These are phyloP conservation scores for Magallana gigas DNA, from an alignment of 1,140 invertebrate species.

Conservation along the genomic window DNA sequence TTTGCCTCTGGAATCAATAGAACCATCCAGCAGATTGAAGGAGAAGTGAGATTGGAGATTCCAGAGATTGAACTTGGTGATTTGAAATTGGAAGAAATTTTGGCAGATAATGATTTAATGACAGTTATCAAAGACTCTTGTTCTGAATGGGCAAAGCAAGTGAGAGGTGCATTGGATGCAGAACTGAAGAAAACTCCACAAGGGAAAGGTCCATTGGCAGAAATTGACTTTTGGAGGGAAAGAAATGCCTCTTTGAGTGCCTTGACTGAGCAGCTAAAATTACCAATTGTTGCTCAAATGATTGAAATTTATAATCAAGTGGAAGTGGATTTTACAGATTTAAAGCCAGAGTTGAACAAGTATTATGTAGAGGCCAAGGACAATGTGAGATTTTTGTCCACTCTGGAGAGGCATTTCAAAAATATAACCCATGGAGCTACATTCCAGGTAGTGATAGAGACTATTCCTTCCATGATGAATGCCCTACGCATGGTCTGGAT, in stretches of 20 bases:
- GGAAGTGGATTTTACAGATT: slow-evolving; percentile 79
- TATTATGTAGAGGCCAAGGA: slow-evolving; percentile 89
- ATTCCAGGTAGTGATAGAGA: slow-evolving; percentile 84
- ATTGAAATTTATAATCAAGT: slow-evolving; percentile 81
- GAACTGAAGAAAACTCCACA: slow-evolving; percentile 79
- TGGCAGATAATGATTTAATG: slow-evolving; percentile 76
- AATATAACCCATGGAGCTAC: slow-evolving; percentile 86
- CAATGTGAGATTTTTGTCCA: slow-evolving; percentile 90
- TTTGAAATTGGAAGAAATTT: slow-evolving; percentile 71
- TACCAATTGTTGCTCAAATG: slow-evolving; percentile 84
- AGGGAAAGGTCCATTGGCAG: slow-evolving; percentile 88
- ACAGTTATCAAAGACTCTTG: slow-evolving; percentile 73
- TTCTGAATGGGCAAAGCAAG: slow-evolving; percentile 76
- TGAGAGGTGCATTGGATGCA: slow-evolving; percentile 75
- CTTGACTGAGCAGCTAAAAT: slow-evolving; percentile 89
- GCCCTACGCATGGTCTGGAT: slow-evolving; percentile 83
- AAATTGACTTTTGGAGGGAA: slow-evolving; percentile 91
- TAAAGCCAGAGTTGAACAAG: slow-evolving; percentile 83
- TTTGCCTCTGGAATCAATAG: slow-evolving; percentile 78
- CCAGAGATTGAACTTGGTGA: slow-evolving; percentile 76
- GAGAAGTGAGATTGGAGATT: slow-evolving; percentile 79
- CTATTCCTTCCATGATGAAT: slow-evolving; percentile 88
- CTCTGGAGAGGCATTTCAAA: slow-evolving; percentile 90
- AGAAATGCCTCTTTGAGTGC: slow-evolving; percentile 87
- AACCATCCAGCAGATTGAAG: slow-evolving; percentile 80